A percentile compares a stretch with the other conserved stretches of the same genome.
Conservation (phyloP, 2,113 vertebrate genomes). For the Martes martes region DNA sequence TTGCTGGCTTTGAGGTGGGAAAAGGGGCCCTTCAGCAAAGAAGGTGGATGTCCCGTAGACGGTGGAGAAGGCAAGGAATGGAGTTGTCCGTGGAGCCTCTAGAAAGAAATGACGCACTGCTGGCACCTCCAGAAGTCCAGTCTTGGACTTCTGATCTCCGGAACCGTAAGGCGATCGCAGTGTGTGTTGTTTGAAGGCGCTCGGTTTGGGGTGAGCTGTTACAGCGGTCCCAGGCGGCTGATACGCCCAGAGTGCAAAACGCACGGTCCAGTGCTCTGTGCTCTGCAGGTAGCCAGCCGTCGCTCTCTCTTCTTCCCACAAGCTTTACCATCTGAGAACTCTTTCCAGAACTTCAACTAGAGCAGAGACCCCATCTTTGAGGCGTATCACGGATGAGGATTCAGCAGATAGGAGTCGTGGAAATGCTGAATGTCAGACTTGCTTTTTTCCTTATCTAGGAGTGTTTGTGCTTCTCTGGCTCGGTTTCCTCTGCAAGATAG, state of each 20-base stretch:
- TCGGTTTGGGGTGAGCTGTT: neutral
- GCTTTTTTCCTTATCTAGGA: neutral
- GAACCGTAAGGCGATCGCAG: neutral
- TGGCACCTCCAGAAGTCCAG: accelerated
- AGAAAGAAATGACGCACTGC: neutral
- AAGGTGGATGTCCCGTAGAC: accelerated
- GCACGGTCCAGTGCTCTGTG: accelerated
- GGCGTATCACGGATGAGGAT: accelerated
- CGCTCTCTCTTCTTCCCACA: neutral
- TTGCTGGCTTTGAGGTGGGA: neutral
- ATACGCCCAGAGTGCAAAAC: neutral
- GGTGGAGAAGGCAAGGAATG: neutral
- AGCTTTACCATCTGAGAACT: neutral
- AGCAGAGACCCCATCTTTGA: neutral
- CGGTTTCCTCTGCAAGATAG: neutral
- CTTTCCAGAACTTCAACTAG: neutral
- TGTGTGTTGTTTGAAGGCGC: neutral
- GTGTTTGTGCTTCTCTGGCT: neutral
- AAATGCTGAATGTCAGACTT: neutral
- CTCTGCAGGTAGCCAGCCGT: neutral
- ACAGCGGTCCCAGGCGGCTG: neutral
- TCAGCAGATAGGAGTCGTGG: neutral
- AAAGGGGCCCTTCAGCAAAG: neutral
- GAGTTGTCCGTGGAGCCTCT: neutral
- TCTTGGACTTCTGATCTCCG: neutral